These are phyloP conservation scores for Asbolus verrucosus DNA, from an alignment of 1,140 invertebrate species.

Conservation along the genomic window DNA sequence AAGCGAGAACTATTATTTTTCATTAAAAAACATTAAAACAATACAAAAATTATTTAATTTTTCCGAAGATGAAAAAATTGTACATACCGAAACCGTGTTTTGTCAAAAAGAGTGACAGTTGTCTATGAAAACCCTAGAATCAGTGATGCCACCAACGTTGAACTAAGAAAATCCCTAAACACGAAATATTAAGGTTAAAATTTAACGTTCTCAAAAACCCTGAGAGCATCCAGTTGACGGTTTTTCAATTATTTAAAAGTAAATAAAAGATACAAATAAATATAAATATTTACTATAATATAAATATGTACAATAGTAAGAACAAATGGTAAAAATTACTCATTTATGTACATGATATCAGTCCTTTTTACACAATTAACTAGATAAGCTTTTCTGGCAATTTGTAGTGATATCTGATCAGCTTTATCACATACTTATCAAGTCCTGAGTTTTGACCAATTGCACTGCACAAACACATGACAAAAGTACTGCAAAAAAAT, in stretches of 20 bases:
- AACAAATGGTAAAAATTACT: constrained; percentile 34
- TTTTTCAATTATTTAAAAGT: too few relatives aligned
- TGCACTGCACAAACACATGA: neutral
- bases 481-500: neutral
- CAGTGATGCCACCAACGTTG: neutral
- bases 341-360: constrained; percentile 41
- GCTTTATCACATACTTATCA: constrained; percentile 36
- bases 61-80: neutral
- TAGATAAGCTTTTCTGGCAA: constrained; percentile 36
- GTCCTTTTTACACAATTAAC: constrained; percentile 34
- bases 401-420: constrained; percentile 4
- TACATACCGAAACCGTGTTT: constrained; percentile 12
- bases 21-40: neutral
- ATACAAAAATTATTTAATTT: neutral
- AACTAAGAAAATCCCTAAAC: constrained; percentile 4
- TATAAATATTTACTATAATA: constrained; percentile 45
- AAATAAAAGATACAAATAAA: constrained; percentile 19
- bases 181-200: too few relatives aligned
- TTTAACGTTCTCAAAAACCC: too few relatives aligned
- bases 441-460: constrained; percentile 30
- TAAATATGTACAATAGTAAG: constrained; percentile 42
- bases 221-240: too few relatives aligned
- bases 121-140: neutral
- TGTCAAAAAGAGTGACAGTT: constrained; percentile 21
- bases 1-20: too few relatives aligned